Base-by-base conservation (phyloP, 2,113 vertebrate species). In the Dasyurus viverrinus region DNA sequence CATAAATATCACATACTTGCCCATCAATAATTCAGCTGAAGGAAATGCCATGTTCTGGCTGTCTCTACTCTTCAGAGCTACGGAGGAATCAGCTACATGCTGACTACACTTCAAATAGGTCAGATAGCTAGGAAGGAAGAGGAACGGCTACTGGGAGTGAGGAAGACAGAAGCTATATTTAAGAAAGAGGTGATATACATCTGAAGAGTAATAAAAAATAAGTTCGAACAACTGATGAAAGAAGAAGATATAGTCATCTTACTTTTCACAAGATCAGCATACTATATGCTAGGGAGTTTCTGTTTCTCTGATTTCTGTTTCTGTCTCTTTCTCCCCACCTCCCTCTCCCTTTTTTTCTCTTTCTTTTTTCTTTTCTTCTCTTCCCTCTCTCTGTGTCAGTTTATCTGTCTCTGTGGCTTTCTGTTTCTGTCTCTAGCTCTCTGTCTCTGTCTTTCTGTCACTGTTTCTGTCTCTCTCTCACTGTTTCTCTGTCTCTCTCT, bases 121-220 rank as follows among this genome's bases (percentile, higher is more conserved):
- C 53, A 96, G 96, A 97, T 96, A 97, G 97, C 94, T 96, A 97
- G 90, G 95, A 93, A 94, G 53, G 94, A 22, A 0, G 2, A 90
- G n/a, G 46, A 1, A 89, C 96, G 2, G 42, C 97, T 95, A 96
- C 3, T 96, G 93, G 96, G 96, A 98, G 91, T 1, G 97, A 98
- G 96, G 90, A 96, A 97, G 98, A 98, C 95, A 92, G 89, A 97
- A 92, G 84, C 96, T 93, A 96, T 93, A 91, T 94, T 96, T 96
- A 97, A 95, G 93, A 97, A 93, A 93, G 89, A 95, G 95, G 90
- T 90, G 89, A 52, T 96, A 91, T 94, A 76, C 94, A 96, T 97
- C 92, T 42, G 68, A 92, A 93, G 55, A 22, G 42, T 95, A 76
- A 95, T 93, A 92, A 52, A 52, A 52, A 52, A 52, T 48, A 52